phyloP scores from a whole-genome alignment of 2,888 invertebrate genomes.

The Gonocerus acuteangulatus region DNA sequence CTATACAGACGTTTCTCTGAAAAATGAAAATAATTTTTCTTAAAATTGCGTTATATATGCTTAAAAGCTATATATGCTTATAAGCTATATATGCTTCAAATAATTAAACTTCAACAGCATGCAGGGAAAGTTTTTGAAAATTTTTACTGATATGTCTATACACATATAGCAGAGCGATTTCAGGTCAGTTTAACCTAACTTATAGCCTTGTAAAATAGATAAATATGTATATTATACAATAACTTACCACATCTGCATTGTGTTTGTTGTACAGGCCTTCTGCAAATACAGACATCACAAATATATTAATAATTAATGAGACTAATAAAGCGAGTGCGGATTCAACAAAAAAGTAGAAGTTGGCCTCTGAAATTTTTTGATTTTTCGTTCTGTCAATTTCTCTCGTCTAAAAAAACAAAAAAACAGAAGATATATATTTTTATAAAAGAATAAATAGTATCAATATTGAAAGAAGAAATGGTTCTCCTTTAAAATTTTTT shows the following conservation, averaged over 20 bases:
- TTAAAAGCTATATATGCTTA: too few species aligned
- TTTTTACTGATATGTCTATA: too few species aligned
- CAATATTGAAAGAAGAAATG: neutral
- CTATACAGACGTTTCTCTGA: constrained; percentile 10
- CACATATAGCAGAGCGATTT: too few species aligned
- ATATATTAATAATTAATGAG: constrained; percentile 79
- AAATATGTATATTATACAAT: too few species aligned
- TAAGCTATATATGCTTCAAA: too few species aligned
- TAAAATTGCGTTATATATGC: too few species aligned
- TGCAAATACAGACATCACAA: constrained; percentile 80
- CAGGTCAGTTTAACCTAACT: too few species aligned
- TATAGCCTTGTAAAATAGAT: too few species aligned
- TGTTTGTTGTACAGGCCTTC: constrained; percentile 66
- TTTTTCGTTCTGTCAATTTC: constrained; percentile 65
- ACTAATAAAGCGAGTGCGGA: constrained; percentile 67
- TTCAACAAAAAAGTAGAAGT: constrained; percentile 74
- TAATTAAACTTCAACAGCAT: too few species aligned
- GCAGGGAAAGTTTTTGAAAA: too few species aligned
- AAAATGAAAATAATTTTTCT: neutral
- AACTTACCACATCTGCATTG: constrained; percentile 57
- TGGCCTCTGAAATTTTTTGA: constrained; percentile 67
- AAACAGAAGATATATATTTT: neutral
- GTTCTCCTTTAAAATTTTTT: neutral
- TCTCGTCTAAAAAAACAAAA: constrained; percentile 53
- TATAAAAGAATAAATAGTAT: neutral